These are phyloP conservation scores for Gallinago media DNA, from an alignment of 2,113 vertebrate genomes.

Conservation along the genomic window DNA sequence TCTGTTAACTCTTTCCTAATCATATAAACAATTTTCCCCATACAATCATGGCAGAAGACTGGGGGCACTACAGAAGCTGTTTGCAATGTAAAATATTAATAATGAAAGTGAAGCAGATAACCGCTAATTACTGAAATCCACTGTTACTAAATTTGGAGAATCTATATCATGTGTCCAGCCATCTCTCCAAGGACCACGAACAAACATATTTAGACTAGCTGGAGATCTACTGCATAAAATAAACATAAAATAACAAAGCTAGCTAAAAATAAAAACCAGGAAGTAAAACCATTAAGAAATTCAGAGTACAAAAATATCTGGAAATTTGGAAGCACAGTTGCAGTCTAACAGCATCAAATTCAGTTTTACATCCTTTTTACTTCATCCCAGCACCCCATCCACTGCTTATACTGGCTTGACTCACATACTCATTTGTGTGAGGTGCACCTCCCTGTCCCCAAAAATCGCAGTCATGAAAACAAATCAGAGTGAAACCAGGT, in stretches of 20 bases:
- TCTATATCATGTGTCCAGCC: conserved; percentile 5
- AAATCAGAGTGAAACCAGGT: background rate
- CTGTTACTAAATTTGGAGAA: conserved; percentile 24
- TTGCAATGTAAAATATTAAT: background rate
- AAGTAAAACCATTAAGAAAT: conserved; percentile 26
- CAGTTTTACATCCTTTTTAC: background rate
- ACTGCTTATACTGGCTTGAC: background rate
- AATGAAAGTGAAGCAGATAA: conserved; percentile 5
- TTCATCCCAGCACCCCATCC: background rate
- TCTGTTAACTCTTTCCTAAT: background rate
- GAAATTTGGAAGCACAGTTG: background rate
- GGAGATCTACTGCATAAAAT: conserved; percentile 21
- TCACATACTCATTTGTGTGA: background rate
- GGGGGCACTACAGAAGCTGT: background rate
- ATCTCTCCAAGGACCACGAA: conserved; percentile 33
- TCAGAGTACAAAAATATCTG: conserved; percentile 14
- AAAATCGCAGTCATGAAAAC: fast-evolving
- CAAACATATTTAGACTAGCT: conserved; percentile 34
- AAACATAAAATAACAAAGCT: conserved; percentile 36
- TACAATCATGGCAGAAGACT: background rate
- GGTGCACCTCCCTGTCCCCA: fast-evolving
- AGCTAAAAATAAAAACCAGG: conserved; percentile 44
- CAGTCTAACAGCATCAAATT: background rate
- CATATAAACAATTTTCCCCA: background rate
- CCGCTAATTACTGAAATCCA: background rate